These are phyloP conservation scores for Enteromius unitaeniatus DNA, from an alignment of 2,797 vertebrate genomes.

Conservation along the genomic window DNA sequence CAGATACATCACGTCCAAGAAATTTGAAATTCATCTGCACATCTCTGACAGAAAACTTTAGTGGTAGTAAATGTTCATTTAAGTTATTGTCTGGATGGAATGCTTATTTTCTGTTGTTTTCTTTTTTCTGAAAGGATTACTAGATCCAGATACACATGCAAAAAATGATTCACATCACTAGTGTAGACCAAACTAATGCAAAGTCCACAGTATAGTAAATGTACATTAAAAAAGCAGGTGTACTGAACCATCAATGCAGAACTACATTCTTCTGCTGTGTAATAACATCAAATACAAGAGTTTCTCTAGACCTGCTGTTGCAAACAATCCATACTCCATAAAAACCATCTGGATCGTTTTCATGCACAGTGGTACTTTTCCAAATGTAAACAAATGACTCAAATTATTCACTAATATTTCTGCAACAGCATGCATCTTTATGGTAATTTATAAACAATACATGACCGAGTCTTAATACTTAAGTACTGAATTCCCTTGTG, in stretches of 20 bases:
- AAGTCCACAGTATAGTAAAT: background rate
- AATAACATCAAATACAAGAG: constrained; percentile 1
- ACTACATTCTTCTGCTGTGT: constrained; percentile 1
- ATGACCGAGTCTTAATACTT: constrained; percentile 54
- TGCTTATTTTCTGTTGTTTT: background rate
- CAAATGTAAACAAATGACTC: constrained; percentile 61
- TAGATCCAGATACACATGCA: background rate
- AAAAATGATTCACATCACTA: background rate
- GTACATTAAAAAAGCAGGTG: constrained; percentile 6
- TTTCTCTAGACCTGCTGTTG: constrained; percentile 35
- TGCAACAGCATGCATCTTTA: constrained; percentile 54
- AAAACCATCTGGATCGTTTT: constrained; percentile 41
- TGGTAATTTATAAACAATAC: constrained; percentile 63
- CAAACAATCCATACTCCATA: constrained; percentile 27
- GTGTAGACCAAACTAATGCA: background rate
- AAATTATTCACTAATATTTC: constrained; percentile 58
- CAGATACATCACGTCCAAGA: background rate
- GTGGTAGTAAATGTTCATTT: too few species aligned
- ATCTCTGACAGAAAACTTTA: background rate
- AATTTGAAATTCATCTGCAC: background rate
- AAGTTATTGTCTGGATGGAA: background rate
- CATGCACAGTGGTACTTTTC: constrained; percentile 48
- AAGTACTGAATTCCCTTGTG: constrained; percentile 50
- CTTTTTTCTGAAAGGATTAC: background rate
- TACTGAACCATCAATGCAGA: constrained; percentile 19